Conservation (phyloP, 1,140 invertebrate genomes). For the Bacillus rossius region DNA sequence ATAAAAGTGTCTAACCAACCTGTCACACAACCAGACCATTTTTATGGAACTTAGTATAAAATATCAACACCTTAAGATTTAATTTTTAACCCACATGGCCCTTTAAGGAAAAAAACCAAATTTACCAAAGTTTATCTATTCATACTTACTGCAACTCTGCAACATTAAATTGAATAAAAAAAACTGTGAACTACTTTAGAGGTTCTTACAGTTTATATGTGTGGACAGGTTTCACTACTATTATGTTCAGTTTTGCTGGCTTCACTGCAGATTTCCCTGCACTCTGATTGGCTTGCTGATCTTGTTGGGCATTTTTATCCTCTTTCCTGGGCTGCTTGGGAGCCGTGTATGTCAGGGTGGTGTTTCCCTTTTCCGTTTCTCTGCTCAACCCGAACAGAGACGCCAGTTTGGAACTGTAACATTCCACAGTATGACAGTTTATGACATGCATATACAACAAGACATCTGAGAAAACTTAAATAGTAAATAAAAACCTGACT, state of each 20-base stretch:
- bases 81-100: not conserved
- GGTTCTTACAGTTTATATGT: slow-evolving; percentile 24
- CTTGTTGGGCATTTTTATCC: not conserved
- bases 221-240: slow-evolving; percentile 20
- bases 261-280: not conserved
- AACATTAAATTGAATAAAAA: too few species aligned
- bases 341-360: slow-evolving; percentile 21
- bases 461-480: too few species aligned
- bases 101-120: not conserved
- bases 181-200: too few species aligned
- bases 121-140: not conserved
- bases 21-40: too few species aligned
- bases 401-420: slow-evolving; percentile 19
- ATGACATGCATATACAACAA: too few species aligned
- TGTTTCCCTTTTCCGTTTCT: slow-evolving; percentile 6
- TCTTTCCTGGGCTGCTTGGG: slow-evolving; percentile 22
- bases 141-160: not conserved
- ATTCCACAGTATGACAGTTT: too few species aligned
- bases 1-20: too few species aligned
- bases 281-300: not conserved
- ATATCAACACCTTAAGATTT: too few species aligned
- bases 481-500: too few species aligned
- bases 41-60: too few species aligned
- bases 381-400: slow-evolving; percentile 16
- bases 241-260: slow-evolving; percentile 10